Conservation (phyloP, 2,113 vertebrate genomes). For the Mesoclemmys tuberculata region DNA sequence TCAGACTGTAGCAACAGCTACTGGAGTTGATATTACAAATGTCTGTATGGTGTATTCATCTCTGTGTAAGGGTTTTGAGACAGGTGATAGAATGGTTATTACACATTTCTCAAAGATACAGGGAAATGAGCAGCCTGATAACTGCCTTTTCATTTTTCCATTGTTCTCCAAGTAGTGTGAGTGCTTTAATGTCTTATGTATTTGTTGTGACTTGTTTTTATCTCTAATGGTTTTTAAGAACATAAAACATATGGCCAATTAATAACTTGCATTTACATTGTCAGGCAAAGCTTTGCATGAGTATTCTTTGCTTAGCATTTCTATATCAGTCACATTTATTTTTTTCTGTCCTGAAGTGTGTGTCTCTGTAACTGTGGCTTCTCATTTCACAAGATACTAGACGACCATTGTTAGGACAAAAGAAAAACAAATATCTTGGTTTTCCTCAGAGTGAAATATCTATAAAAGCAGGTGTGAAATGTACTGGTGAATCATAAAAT, state of each 20-base stretch:
- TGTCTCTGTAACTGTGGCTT: conserved; percentile 10
- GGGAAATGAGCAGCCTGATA: conserved; percentile 11
- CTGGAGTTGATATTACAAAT: conserved; percentile 21
- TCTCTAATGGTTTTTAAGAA: conserved; percentile 24
- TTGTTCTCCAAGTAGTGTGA: background rate
- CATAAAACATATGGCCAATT: conserved; percentile 39
- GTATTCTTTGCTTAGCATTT: conserved; percentile 18
- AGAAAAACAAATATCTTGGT: conserved; percentile 39
- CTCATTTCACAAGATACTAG: conserved; percentile 22
- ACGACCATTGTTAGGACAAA: background rate
- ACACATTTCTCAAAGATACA: conserved; percentile 27
- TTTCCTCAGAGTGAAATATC: conserved; percentile 41
- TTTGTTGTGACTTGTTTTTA: conserved; percentile 29
- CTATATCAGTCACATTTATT: conserved; percentile 38
- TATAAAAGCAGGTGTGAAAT: conserved; percentile 30
- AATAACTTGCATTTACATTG: background rate
- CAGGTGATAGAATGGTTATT: background rate
- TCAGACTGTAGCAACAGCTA: conserved; percentile 14
- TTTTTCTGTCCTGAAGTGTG: conserved; percentile 27
- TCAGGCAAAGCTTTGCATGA: conserved; percentile 17
- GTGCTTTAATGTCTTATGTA: conserved; percentile 10
- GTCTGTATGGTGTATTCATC: background rate
- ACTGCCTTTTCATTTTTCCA: conserved; percentile 43
- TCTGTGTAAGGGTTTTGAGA: background rate
- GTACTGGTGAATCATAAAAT: conserved; percentile 1